Evolutionary conservation across 2,888 invertebrate species (phyloP), one percentile per base, ranked within the genome.

Genomic region (Myopa tessellatipennis): DNA sequence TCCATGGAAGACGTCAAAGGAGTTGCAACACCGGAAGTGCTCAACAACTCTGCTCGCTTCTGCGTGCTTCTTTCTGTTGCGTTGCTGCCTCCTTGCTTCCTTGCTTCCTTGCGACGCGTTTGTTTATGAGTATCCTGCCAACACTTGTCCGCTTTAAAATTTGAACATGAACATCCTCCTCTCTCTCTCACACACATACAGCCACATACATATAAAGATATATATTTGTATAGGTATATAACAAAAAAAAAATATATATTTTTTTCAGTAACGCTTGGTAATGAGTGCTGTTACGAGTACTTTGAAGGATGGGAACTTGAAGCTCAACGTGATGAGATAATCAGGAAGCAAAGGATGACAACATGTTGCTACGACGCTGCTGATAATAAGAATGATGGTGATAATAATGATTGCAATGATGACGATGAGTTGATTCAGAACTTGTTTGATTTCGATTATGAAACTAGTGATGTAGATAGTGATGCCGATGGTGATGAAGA

Each of bases 291-390:
- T 63, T 52, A 16, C 55, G 34, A 36, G 70, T 14, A 36, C 34
- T 55, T 52, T 52, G 74, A 50, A 74, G 74, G 34, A 63, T 74
- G 50, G 45, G 50, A 74, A 50, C 50, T 74, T 65, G 26, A 50
- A 38, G 63, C 63, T 74, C n/a, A 40, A 75, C 75, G 68, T 75
- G 68, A 75, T 68, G 75, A 68, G 68, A 68, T 75, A 75, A 75
- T 69, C 75, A 60, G 75, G 45, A 68, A 26, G 45, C 68, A 68
- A 36, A 69, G 68, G 60, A 75, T 68, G 75, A 74, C 60, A 58
- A 18, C 55, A 18, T 55, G 18, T 70, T 52, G 55, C 12, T 4
- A 34, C 36, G 34, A 65, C 34, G 34, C 61, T 16, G 58, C 26
- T 14, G 45, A 45, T 12, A 40, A 18, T 18, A 60, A 61, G 26